phyloP scores from a whole-genome alignment of 2,797 vertebrate species.

The Nasua narica region DNA sequence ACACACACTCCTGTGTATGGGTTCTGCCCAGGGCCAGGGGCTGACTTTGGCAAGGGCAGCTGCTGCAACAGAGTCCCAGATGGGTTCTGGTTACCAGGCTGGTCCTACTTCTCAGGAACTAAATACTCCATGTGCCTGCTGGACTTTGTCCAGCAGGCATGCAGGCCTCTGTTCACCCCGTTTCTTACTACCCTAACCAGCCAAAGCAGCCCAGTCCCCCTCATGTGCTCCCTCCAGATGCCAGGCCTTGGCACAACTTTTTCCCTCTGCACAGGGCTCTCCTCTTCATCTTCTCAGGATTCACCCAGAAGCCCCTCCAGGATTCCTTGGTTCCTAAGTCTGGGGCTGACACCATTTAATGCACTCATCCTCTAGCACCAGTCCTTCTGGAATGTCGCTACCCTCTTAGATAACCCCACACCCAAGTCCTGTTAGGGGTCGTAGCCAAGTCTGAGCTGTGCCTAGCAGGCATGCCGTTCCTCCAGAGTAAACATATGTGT shows the following conservation, averaged over 20 bases:
- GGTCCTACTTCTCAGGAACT: not conserved
- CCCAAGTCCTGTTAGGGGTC: not conserved
- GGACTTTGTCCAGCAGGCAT: not conserved
- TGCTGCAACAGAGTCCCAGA: not conserved
- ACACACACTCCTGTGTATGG: not conserved
- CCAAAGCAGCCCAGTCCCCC: not conserved
- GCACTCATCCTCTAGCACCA: not conserved
- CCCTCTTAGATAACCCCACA: not conserved
- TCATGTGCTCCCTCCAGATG: not conserved
- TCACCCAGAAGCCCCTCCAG: not conserved
- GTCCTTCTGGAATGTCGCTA: not conserved
- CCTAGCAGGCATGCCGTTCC: not conserved
- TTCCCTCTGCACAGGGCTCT: not conserved
- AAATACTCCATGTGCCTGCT: not conserved
- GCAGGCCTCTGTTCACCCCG: not conserved
- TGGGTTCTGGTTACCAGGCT: not conserved
- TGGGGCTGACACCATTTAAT: not conserved
- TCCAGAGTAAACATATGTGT: slow-evolving; percentile 26
- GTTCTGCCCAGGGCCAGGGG: not conserved
- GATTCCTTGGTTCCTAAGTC: not conserved
- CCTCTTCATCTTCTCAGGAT: not conserved
- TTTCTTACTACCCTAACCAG: not conserved
- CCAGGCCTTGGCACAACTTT: not conserved
- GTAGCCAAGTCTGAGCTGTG: not conserved
- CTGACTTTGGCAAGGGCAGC: not conserved